Percentiles rank a stretch among this genome's conserved stretches.
phyloP scores from a whole-genome alignment of 2,113 vertebrate genomes.

The Leuciscus idus region DNA sequence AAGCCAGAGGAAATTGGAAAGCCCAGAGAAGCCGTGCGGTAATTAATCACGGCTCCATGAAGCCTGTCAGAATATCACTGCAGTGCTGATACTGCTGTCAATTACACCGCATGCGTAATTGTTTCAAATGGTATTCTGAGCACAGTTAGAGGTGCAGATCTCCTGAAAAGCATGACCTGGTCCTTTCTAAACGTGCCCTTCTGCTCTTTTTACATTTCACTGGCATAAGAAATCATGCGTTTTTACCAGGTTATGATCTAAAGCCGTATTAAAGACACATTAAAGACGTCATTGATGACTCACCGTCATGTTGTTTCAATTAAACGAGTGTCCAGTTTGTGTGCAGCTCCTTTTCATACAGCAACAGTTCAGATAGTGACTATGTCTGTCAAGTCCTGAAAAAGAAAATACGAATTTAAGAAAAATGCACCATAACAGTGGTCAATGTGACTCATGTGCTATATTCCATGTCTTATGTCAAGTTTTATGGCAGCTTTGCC shows the following conservation, averaged over 20 bases:
- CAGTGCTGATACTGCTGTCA: conserved; percentile 88
- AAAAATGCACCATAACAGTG: not conserved
- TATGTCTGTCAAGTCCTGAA: not conserved
- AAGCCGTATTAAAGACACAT: not conserved
- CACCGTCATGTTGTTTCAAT: not conserved
- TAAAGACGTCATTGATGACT: not conserved
- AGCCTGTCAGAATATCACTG: conserved; percentile 89
- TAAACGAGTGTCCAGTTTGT: not conserved
- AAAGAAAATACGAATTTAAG: not conserved
- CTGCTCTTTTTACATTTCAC: not conserved
- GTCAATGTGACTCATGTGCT: not conserved
- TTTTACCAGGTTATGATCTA: not conserved
- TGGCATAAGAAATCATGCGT: not conserved
- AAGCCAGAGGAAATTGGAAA: conserved; percentile 88
- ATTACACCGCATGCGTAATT: conserved; percentile 89
- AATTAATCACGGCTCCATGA: conserved; percentile 95
- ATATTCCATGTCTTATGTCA: not conserved
- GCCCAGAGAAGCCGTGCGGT: conserved; percentile 80
- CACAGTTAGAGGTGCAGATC: conserved; percentile 74
- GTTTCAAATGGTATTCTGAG: conserved; percentile 84
- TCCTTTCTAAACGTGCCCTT: conserved; percentile 1
- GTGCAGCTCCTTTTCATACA: not conserved
- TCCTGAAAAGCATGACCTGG: conserved; percentile 53
- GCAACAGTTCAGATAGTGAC: not conserved
- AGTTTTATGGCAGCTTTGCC: not conserved